These are phyloP conservation scores for Maconellicoccus hirsutus DNA, from an alignment of 1,140 invertebrate species.

Conservation along the genomic window DNA sequence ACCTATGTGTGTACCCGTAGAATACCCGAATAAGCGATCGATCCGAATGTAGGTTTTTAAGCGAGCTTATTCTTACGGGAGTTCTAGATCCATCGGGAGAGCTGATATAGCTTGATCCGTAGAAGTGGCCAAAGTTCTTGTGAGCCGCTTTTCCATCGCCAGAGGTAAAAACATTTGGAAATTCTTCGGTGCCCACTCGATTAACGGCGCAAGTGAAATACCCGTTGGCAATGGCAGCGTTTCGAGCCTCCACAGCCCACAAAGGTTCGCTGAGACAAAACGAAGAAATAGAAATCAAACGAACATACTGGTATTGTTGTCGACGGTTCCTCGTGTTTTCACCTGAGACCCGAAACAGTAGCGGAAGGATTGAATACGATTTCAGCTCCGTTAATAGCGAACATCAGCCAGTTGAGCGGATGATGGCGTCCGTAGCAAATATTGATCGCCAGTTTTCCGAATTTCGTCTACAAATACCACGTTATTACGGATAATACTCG, in stretches of 20 bases:
- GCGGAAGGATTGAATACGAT: constrained; percentile 99
- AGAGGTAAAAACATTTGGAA: constrained; percentile 88
- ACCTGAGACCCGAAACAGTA: constrained; percentile 63
- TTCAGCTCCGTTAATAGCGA: constrained; percentile 94
- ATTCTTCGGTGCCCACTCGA: constrained; percentile 85
- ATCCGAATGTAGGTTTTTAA: no score
- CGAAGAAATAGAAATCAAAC: no score
- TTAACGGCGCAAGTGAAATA: constrained; percentile 94
- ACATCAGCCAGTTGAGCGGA: constrained; percentile 96
- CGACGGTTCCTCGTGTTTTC: no score
- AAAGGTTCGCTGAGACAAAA: constrained; percentile 96
- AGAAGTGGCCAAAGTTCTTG: constrained; percentile 92
- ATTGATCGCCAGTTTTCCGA: constrained; percentile 84
- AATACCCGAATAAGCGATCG: no score
- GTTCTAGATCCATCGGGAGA: constrained; percentile 88
- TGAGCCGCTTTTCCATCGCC: constrained; percentile 85
- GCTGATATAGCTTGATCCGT: constrained; percentile 89
- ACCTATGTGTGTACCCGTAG: no score
- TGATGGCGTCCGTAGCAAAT: constrained; percentile 98
- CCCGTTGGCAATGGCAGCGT: constrained; percentile 92
- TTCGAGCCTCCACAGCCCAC: constrained; percentile 91
- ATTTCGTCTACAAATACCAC: constrained; percentile 52
- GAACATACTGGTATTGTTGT: no score
- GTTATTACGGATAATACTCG: no score
- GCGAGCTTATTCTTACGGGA: no score